These are phyloP conservation scores for Ericerus pela DNA, from an alignment of 1,140 invertebrate genomes.

Conservation along the genomic window DNA sequence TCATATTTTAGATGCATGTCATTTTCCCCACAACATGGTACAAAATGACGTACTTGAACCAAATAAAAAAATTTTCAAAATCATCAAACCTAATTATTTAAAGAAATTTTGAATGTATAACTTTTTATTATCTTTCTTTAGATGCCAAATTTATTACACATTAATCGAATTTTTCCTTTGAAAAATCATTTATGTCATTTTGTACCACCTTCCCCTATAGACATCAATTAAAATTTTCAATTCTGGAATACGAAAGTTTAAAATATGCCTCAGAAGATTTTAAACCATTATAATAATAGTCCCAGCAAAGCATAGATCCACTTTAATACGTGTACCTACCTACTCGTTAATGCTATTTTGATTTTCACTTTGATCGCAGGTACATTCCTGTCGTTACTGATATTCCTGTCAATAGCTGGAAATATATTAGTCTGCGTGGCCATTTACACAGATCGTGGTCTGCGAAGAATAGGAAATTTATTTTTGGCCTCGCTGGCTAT, in stretches of 20 bases:
- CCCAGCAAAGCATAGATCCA: no score
- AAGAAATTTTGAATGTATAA: no score
- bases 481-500: constrained; percentile 90
- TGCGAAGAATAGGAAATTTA: constrained; percentile 83
- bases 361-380: constrained; percentile 38
- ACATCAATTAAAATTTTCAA: not conserved
- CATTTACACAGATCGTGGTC: constrained; percentile 82
- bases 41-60: no score
- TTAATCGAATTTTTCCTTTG: no score
- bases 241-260: not conserved
- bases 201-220: not conserved
- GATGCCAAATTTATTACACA: no score
- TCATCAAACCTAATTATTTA: no score
- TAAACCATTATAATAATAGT: not conserved
- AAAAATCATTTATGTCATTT: no score
- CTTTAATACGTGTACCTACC: no score
- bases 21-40: no score
- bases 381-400: constrained; percentile 69
- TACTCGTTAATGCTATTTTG: not conserved
- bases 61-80: no score
- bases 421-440: constrained; percentile 90
- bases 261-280: not conserved
- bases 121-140: no score
- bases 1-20: no score
- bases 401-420: constrained; percentile 83